A percentile compares a stretch with the other conserved stretches of the same genome.
Evolutionary conservation across 1,140 invertebrate species (phyloP).

Genomic region (Campoletis sonorensis): DNA sequence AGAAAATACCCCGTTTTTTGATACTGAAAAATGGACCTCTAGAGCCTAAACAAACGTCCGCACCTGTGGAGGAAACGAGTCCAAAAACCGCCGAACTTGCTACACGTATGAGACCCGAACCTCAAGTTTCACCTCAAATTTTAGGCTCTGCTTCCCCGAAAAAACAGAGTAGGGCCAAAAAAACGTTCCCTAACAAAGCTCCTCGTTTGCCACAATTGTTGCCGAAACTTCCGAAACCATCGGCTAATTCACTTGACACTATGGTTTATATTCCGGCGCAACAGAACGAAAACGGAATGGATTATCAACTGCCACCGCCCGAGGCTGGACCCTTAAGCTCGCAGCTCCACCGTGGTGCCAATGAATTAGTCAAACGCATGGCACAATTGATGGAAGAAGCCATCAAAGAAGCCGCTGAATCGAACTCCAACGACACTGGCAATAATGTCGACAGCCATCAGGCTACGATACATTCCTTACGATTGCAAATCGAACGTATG

Average conservation of each 20-base stretch:
- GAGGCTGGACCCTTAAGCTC: conserved; percentile 76
- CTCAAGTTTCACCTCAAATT: conserved; percentile 16
- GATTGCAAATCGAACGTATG: conserved; percentile 81
- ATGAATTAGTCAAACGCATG: conserved; percentile 68
- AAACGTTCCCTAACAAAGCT: conserved; percentile 66
- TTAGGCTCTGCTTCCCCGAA: neutral
- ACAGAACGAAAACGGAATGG: conserved; percentile 49
- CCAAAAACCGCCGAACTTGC: neutral
- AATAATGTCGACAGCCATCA: conserved; percentile 69
- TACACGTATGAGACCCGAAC: neutral
- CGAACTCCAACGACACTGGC: conserved; percentile 53
- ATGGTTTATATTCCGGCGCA: conserved; percentile 62
- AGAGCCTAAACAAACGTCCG: neutral
- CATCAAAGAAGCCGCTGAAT: conserved; percentile 66
- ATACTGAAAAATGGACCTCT: conserved; percentile 23
- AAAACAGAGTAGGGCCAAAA: conserved; percentile 67
- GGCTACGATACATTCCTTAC: conserved; percentile 77
- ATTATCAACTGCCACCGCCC: conserved; percentile 67
- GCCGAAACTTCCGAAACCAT: conserved; percentile 33
- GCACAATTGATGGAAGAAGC: conserved; percentile 71
- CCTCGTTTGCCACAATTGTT: conserved; percentile 45
- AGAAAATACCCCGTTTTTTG: conserved; percentile 26
- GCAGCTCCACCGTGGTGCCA: conserved; percentile 66
- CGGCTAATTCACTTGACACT: conserved; percentile 51
- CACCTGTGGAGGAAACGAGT: neutral